Conservation (phyloP, 2,797 vertebrate species). For the Thunnus albacares region DNA sequence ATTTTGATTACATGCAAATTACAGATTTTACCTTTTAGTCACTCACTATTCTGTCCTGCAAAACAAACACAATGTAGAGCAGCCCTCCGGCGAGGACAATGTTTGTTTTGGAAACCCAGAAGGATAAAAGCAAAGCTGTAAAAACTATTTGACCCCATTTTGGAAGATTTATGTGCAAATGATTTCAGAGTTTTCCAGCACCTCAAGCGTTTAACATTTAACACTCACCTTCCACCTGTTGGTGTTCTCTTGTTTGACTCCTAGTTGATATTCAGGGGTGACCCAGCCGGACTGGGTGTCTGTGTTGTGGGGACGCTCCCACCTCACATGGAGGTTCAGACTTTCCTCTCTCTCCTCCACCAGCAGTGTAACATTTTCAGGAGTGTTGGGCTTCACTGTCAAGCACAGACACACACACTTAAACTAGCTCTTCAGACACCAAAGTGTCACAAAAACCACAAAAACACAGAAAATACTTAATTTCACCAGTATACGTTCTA, state of each 20-base stretch:
- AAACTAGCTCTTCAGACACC: neutral
- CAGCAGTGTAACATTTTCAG: conserved; percentile 88
- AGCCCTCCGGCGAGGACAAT: neutral
- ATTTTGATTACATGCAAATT: neutral
- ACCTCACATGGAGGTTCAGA: conserved; percentile 84
- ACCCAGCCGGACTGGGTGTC: conserved; percentile 92
- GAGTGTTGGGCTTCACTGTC: conserved; percentile 90
- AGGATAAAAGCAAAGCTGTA: neutral
- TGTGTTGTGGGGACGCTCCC: conserved; percentile 84
- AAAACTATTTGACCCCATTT: neutral
- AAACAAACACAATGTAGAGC: neutral
- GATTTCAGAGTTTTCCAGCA: neutral
- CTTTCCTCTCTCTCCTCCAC: conserved; percentile 79
- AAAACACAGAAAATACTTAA: neutral
- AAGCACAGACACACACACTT: conserved; percentile 25
- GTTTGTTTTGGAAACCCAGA: neutral
- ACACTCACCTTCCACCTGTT: conserved; percentile 89
- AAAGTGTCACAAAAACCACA: neutral
- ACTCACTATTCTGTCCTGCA: neutral
- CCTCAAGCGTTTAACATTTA: neutral
- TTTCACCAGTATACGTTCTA: no score
- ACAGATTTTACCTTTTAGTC: neutral
- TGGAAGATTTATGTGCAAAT: neutral
- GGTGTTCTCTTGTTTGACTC: conserved; percentile 82
- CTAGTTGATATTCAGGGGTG: conserved; percentile 89